These are phyloP conservation scores for Apodemus agrarius DNA, from an alignment of 2,797 vertebrate species.

Conservation along the genomic window DNA sequence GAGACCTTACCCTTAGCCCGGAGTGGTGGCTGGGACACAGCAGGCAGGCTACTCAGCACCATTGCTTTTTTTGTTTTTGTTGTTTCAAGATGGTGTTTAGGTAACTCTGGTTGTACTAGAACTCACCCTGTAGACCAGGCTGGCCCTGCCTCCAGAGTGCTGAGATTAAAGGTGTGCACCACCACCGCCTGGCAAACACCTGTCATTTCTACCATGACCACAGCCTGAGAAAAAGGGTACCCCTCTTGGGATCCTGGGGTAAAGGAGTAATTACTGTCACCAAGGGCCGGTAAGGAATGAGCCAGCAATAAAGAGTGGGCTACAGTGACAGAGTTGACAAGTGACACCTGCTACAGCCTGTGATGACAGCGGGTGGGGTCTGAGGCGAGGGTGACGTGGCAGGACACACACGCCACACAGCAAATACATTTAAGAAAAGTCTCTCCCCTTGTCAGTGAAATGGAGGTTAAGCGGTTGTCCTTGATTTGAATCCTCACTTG, in stretches of 20 bases:
- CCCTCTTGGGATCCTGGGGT: background rate
- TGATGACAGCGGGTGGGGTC: background rate
- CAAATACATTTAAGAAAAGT: background rate
- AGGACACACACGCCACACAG: background rate
- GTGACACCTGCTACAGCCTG: background rate
- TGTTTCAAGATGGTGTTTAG: background rate
- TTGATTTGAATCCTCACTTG: background rate
- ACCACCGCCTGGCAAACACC: background rate
- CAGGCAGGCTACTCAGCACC: background rate
- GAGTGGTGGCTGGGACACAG: background rate
- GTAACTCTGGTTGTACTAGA: background rate
- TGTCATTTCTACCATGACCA: background rate
- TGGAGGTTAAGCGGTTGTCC: background rate
- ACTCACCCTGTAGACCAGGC: background rate
- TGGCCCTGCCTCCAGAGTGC: background rate
- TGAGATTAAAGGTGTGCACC: background rate
- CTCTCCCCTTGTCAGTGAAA: background rate
- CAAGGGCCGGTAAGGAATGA: background rate
- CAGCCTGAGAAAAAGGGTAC: background rate
- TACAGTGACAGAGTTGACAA: background rate
- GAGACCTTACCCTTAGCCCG: background rate
- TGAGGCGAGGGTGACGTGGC: background rate
- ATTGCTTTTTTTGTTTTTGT: background rate
- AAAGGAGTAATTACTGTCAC: background rate
- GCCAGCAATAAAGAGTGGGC: background rate